Evolutionary conservation across 2,797 vertebrate genomes (phyloP).

Genomic region (Hozukius guyotensis): DNA sequence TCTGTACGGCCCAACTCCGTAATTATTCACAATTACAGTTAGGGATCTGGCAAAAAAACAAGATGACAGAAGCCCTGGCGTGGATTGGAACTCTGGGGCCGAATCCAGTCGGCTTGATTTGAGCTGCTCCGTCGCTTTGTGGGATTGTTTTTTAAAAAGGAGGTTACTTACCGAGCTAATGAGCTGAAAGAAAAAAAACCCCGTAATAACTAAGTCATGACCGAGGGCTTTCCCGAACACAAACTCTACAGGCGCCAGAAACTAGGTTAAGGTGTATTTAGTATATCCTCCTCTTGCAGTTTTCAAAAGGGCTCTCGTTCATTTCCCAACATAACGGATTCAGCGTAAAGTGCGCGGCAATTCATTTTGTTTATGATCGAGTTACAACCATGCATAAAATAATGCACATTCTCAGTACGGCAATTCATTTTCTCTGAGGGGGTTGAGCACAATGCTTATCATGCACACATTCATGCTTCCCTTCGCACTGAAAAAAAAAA

Average conservation of each 20-base stretch:
- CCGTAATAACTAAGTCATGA: slow-evolving; percentile 55
- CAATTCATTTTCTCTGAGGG: slow-evolving; percentile 56
- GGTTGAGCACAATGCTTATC: slow-evolving; percentile 78
- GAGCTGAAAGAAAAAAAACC: slow-evolving; percentile 54
- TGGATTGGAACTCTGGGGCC: slow-evolving; percentile 59
- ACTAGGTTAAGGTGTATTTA: slow-evolving; percentile 50
- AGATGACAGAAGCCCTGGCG: slow-evolving; percentile 69
- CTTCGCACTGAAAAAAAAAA: slow-evolving; percentile 35
- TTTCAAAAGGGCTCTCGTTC: slow-evolving; percentile 64
- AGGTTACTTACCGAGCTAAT: slow-evolving; percentile 78
- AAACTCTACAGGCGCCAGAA: slow-evolving; percentile 35
- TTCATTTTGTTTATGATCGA: slow-evolving; percentile 61
- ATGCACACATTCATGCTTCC: slow-evolving; percentile 83
- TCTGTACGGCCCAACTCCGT: slow-evolving; percentile 49
- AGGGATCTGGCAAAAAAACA: slow-evolving; percentile 72
- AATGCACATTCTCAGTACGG: slow-evolving; percentile 66
- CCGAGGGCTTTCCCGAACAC: slow-evolving; percentile 43
- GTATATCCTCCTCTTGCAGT: slow-evolving; percentile 51
- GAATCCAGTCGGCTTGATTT: slow-evolving; percentile 69
- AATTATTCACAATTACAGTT: slow-evolving; percentile 80
- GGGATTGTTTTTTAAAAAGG: slow-evolving; percentile 46
- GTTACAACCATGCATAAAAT: slow-evolving; percentile 77
- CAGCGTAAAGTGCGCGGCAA: slow-evolving; percentile 61
- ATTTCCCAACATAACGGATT: slow-evolving; percentile 60
- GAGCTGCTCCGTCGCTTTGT: slow-evolving; percentile 47